phyloP scores from a whole-genome alignment of 2,113 vertebrate genomes.

The Leptobrachium ailaonicum region DNA sequence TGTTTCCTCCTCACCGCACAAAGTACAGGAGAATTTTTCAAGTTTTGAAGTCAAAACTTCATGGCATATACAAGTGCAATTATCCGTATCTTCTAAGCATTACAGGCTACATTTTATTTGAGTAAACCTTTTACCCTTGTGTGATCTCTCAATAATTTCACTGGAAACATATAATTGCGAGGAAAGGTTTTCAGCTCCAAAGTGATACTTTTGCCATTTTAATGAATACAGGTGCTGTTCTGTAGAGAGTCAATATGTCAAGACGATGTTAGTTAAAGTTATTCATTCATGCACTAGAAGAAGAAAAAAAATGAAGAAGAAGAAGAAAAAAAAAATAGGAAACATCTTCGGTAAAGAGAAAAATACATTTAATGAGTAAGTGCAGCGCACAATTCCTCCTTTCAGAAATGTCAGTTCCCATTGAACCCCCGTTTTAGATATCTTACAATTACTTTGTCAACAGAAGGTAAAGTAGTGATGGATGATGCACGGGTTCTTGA shows the following conservation, averaged over 20 bases:
- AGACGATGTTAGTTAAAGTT: slow-evolving; percentile 80
- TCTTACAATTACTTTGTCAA: slow-evolving; percentile 87
- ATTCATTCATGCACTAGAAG: slow-evolving; percentile 80
- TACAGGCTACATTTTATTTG: slow-evolving; percentile 52
- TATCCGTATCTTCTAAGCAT: slow-evolving; percentile 8
- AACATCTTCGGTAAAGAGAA: slow-evolving; percentile 79
- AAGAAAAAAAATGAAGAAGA: background rate
- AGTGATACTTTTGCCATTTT: slow-evolving; percentile 82
- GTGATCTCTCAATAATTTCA: slow-evolving; percentile 79
- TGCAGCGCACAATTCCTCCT: slow-evolving; percentile 81
- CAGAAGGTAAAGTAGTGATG: slow-evolving; percentile 78
- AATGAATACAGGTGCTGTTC: slow-evolving; percentile 83
- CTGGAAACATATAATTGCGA: slow-evolving; percentile 80
- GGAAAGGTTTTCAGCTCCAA: slow-evolving; percentile 80
- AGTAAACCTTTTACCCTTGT: slow-evolving; percentile 78
- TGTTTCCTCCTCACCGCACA: too few relatives aligned
- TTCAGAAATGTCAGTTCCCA: slow-evolving; percentile 82
- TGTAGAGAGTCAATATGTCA: slow-evolving; percentile 80
- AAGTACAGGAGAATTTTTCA: background rate
- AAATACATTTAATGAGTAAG: slow-evolving; percentile 86
- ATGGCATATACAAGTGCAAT: slow-evolving; percentile 17
- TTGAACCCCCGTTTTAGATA: slow-evolving; percentile 78
- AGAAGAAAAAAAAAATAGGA: slow-evolving; percentile 51
- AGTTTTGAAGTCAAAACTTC: slow-evolving; percentile 7
- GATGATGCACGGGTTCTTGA: slow-evolving; percentile 76